These are phyloP conservation scores for Mastacembelus armatus DNA, from an alignment of 2,797 vertebrate genomes.

Conservation along the genomic window DNA sequence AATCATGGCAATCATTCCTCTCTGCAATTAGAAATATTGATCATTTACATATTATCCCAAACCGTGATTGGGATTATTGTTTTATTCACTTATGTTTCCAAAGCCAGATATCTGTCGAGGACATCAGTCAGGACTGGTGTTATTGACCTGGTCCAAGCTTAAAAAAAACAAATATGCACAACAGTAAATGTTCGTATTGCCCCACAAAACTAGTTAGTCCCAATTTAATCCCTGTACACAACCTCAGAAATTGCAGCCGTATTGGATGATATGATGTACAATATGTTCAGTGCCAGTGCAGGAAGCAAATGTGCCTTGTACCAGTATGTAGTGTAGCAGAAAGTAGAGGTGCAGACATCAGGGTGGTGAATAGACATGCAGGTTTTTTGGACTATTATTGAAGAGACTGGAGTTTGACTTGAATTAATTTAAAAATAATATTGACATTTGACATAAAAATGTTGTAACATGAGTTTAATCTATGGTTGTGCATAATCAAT, in stretches of 20 bases:
- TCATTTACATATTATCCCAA: constrained; percentile 69
- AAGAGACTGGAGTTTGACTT: too few relatives aligned
- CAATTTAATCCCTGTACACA: too few relatives aligned
- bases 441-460: neutral
- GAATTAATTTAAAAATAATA: too few relatives aligned
- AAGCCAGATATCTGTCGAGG: constrained; percentile 44
- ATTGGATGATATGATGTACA: neutral
- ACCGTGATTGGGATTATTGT: constrained; percentile 41
- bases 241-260: neutral
- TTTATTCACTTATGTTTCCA: constrained; percentile 31
- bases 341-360: neutral
- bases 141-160: neutral
- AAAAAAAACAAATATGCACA: too few relatives aligned
- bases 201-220: too few relatives aligned
- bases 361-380: neutral
- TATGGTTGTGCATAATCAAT: neutral
- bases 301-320: neutral
- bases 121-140: constrained; percentile 14
- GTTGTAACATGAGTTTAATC: neutral
- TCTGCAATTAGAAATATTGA: constrained; percentile 77
- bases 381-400: too few relatives aligned
- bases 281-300: neutral
- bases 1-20: constrained; percentile 74
- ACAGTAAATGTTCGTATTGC: too few relatives aligned
- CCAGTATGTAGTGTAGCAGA: neutral